These are phyloP conservation scores for Polyommatus icarus DNA, from an alignment of 2,888 invertebrate species.

Conservation along the genomic window DNA sequence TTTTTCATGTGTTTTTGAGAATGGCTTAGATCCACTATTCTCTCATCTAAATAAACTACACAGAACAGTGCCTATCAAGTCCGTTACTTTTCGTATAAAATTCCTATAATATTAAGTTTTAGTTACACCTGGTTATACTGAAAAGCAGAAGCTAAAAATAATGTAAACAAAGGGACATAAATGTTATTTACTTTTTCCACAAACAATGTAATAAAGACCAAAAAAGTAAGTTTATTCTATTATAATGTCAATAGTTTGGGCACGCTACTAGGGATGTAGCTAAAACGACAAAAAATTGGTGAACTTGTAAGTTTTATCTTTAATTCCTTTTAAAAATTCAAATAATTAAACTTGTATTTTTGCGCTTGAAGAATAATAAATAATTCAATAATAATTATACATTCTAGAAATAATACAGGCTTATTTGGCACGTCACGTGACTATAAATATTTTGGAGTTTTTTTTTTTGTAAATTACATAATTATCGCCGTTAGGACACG, in stretches of 20 bases:
- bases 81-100: background rate
- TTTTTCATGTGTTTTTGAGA: background rate
- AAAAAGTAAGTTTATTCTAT: conserved; percentile 27
- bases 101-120: background rate
- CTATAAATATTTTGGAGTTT: too few relatives aligned
- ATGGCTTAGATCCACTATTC: background rate
- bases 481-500: too few relatives aligned
- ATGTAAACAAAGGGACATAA: background rate
- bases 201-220: conserved; percentile 15
- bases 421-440: too few relatives aligned
- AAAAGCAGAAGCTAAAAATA: background rate
- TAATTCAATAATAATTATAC: too few relatives aligned
- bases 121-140: background rate
- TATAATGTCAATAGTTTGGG: conserved; percentile 25
- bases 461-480: too few relatives aligned
- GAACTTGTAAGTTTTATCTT: too few relatives aligned
- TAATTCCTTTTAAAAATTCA: background rate
- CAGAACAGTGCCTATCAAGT: too few relatives aligned
- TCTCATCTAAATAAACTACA: background rate
- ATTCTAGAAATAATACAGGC: too few relatives aligned
- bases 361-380: too few relatives aligned
- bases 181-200: conserved; percentile 13
- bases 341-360: too few relatives aligned
- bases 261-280: conserved; percentile 24
- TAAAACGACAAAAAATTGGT: background rate